Conservation (phyloP, 2,888 invertebrate genomes). For the Dynastes maya region DNA sequence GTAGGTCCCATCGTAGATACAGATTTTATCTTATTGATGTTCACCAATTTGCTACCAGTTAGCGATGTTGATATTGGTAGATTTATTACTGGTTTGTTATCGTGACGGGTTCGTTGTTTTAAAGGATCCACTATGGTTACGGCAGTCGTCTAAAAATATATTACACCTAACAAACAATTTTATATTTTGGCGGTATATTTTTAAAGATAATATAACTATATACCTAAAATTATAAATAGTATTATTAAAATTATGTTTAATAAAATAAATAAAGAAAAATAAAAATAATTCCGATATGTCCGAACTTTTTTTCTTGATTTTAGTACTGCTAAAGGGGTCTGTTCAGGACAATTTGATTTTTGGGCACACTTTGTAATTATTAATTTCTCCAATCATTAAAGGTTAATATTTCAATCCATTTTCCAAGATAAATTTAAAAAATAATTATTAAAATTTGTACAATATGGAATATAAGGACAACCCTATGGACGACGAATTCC, state of each 20-base stretch:
- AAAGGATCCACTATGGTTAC: slow-evolving; percentile 10
- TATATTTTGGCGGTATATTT: not conserved
- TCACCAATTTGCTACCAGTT: slow-evolving; percentile 15
- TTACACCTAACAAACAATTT: not conserved
- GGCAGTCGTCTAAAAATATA: slow-evolving; percentile 14
- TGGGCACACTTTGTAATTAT: too few relatives aligned
- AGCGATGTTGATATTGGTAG: not conserved
- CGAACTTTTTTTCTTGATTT: too few relatives aligned
- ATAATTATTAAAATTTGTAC: too few relatives aligned
- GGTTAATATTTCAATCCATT: too few relatives aligned
- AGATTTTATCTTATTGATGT: slow-evolving; percentile 29
- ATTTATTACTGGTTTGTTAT: slow-evolving; percentile 3
- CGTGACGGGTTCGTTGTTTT: not conserved
- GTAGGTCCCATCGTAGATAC: slow-evolving; percentile 8
- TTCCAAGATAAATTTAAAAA: too few relatives aligned
- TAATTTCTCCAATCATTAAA: too few relatives aligned
- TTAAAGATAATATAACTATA: not conserved
- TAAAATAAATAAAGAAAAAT: not conserved
- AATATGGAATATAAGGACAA: too few relatives aligned
- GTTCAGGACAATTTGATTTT: too few relatives aligned
- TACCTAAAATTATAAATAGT: too few relatives aligned
- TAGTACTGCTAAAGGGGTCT: too few relatives aligned
- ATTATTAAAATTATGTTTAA: not conserved
- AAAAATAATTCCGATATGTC: too few relatives aligned
- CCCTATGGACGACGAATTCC: too few relatives aligned